Base-by-base conservation (phyloP, 2,888 invertebrate genomes). In the Lycaena phlaeas region DNA sequence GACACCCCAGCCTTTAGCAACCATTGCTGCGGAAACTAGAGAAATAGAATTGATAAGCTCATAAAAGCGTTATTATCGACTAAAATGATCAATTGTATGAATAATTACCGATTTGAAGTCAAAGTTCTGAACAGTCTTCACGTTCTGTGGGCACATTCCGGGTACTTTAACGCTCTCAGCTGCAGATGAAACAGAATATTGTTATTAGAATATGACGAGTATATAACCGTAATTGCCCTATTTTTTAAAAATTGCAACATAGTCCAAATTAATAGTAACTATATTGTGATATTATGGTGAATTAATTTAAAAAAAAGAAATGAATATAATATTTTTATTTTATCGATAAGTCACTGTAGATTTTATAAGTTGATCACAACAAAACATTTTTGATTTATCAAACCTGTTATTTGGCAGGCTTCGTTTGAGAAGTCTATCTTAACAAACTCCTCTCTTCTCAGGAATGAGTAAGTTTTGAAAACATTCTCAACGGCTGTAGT, bases 81-180 rank as follows among this genome's bases (percentile, higher is more conserved):
- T 28, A 28, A 3, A 11, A 28, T 11, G 18, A 17, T 34, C 3
- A 5, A 12, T 11, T 10, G 28, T 7, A 2, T 14, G 9, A 18
- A 10, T 3, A 36, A 22, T 39, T 39, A 39, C 39, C 14, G 30
- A 10, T 30, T 39, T 22, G 14, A 39, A 11, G 45, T 77, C 71
- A 55, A 77, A 73, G 47, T 77, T 65, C 30, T 64, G 60, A n/a
- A 77, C 68, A 1, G 72, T 63, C 48, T 72, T 74, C 40, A 74
- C 48, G n/a, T n/a, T 2, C 66, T 68, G n/a, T 7, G 76, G 76
- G 40, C 79, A 81, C 22, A 59, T 51, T 2, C 73, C 73, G 10
- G 73, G 67, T 36, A 74, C 73, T 34, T 66, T 46, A 3, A 68
- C 63, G 22, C 61, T 61, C 0, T 69, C 75, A 11, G 65, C 50